A percentile compares a stretch with the other conserved stretches of the same genome.
These are phyloP conservation scores for Lasioglossum calceatum DNA, from an alignment of 2,888 invertebrate genomes.

Conservation along the genomic window DNA sequence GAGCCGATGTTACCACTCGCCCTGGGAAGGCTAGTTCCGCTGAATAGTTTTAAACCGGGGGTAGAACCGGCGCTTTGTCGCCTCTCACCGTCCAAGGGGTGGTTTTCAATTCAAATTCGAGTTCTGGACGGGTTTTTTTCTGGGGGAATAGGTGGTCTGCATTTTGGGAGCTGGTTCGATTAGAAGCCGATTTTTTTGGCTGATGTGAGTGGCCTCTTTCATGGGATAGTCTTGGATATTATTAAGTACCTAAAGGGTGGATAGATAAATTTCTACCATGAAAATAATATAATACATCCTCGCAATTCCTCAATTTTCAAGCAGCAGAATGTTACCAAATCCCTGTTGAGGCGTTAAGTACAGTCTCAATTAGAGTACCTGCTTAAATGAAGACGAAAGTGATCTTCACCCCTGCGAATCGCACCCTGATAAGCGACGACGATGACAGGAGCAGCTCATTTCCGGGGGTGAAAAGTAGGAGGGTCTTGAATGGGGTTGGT, in stretches of 20 bases:
- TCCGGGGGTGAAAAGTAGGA: conserved; percentile 68
- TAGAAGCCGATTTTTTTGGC: neutral
- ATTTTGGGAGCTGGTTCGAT: neutral
- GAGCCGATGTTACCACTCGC: conserved; percentile 14
- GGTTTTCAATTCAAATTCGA: neutral
- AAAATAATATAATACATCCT: no score
- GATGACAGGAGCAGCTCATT: conserved; percentile 39
- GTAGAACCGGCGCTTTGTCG: neutral
- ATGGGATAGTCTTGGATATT: neutral
- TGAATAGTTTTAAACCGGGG: neutral
- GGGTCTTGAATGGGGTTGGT: conserved; percentile 66
- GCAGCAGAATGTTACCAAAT: no score
- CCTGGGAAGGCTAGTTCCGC: neutral
- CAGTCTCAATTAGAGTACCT: neutral
- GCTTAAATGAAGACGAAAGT: conserved; percentile 33
- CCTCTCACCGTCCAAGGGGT: neutral
- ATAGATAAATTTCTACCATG: no score
- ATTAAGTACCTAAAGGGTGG: neutral
- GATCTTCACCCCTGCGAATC: conserved; percentile 58
- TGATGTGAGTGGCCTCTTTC: neutral
- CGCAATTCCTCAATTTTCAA: no score
- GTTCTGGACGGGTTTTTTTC: neutral
- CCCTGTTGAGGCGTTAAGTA: neutral
- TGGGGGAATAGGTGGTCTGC: neutral
- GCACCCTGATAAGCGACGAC: conserved; percentile 64